A percentile compares a stretch with the other conserved stretches of the same genome.
phyloP scores from a whole-genome alignment of 2,888 invertebrate genomes.

The Coelopa pilipes region DNA sequence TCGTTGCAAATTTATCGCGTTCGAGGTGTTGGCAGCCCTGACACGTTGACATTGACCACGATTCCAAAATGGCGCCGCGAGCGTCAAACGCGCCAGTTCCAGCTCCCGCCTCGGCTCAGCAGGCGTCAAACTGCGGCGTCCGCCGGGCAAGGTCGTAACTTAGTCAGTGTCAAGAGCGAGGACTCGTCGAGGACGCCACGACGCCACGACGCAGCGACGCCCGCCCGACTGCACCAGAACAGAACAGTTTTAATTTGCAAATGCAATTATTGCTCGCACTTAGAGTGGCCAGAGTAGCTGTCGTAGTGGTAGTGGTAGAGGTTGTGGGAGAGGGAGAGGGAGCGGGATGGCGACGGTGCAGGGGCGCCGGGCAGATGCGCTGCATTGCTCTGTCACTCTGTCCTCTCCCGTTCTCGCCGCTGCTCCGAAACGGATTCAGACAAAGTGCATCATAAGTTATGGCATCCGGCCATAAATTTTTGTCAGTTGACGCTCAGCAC shows the following conservation, averaged over 20 bases:
- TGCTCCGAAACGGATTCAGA: constrained; percentile 23
- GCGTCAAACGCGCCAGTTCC: neutral
- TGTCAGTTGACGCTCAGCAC: constrained; percentile 23
- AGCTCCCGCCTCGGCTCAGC: too few relatives aligned
- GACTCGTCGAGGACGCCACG: neutral
- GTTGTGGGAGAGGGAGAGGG: too few relatives aligned
- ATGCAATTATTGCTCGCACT: constrained; percentile 32
- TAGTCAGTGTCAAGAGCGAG: constrained; percentile 6
- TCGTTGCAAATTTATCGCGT: neutral
- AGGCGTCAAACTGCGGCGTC: constrained; percentile 1
- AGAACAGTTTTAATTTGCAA: constrained; percentile 14
- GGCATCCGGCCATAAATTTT: constrained; percentile 34
- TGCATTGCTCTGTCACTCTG: neutral
- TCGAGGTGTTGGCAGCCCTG: neutral
- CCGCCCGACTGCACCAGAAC: neutral
- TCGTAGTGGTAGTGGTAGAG: too few relatives aligned
- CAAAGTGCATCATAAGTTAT: constrained; percentile 28
- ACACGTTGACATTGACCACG: constrained; percentile 25
- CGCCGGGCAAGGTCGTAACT: constrained; percentile 3
- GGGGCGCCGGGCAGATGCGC: neutral
- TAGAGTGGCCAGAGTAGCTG: too few relatives aligned
- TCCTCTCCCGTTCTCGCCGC: neutral
- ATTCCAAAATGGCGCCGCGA: constrained; percentile 6
- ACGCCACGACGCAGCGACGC: neutral
- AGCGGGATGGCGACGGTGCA: too few relatives aligned